These are phyloP conservation scores for Ascidia mentula DNA, from an alignment of 23 tunicate species.

Conservation along the genomic window DNA sequence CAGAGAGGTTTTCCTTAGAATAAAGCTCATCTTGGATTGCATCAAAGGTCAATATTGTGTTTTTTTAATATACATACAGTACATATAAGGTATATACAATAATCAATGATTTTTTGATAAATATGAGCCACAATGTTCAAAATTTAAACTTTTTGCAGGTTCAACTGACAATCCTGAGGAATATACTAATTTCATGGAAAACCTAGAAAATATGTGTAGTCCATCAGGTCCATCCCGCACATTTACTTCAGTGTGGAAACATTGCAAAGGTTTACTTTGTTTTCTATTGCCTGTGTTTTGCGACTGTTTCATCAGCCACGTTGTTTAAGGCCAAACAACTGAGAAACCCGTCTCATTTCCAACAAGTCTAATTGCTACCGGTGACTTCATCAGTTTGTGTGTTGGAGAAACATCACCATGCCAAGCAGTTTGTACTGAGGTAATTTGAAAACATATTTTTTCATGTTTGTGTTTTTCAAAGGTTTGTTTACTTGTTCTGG, in stretches of 20 bases:
- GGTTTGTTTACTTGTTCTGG: too few species aligned
- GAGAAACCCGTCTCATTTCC: conserved; percentile 14
- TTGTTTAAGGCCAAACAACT: background rate
- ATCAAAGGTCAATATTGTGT: background rate
- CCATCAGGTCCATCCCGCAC: background rate
- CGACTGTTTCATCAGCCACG: too few species aligned
- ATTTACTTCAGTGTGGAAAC: background rate
- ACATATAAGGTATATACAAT: background rate
- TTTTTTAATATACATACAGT: background rate
- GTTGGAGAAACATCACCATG: conserved; percentile 21
- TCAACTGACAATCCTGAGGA: background rate
- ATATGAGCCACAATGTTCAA: background rate
- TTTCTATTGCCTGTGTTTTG: background rate
- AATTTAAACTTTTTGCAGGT: background rate
- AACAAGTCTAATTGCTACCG: conserved; percentile 11
- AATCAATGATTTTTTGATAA: background rate
- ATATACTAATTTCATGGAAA: background rate
- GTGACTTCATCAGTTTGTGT: conserved; percentile 11
- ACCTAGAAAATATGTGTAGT: background rate
- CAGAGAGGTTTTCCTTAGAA: background rate
- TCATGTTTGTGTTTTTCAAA: too few species aligned
- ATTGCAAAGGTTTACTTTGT: background rate
- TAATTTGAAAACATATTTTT: background rate
- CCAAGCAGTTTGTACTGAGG: conserved; percentile 16
- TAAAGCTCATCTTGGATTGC: background rate